Conservation (phyloP, 2,888 invertebrate species). For the Glyphotaelius pellucidus region DNA sequence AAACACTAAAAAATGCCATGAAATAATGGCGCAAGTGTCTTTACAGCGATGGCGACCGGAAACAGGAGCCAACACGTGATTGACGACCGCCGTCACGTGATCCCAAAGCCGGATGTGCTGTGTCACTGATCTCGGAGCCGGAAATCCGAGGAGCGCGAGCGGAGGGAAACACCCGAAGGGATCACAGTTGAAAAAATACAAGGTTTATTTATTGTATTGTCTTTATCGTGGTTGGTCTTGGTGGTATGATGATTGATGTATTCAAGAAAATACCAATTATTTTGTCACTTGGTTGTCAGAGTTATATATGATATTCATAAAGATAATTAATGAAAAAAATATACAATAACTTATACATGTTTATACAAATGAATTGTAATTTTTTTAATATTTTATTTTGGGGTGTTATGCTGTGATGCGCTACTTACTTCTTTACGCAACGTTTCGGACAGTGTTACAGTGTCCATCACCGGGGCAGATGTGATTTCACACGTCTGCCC, state of each 20-base stretch:
- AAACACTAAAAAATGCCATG: not conserved
- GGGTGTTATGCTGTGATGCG: too few relatives aligned
- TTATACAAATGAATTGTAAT: too few relatives aligned
- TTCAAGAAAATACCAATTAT: not conserved
- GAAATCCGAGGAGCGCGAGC: not conserved
- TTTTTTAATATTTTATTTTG: too few relatives aligned
- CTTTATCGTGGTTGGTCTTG: not conserved
- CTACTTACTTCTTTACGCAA: too few relatives aligned
- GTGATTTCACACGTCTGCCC: too few relatives aligned
- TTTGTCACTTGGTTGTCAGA: not conserved
- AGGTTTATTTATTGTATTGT: not conserved
- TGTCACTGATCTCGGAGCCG: constrained; percentile 33
- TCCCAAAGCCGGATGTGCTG: constrained; percentile 33
- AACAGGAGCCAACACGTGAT: constrained; percentile 39
- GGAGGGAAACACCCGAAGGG: constrained; percentile 2
- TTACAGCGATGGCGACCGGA: constrained; percentile 27
- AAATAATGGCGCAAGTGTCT: constrained; percentile 12
- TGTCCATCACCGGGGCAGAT: too few relatives aligned
- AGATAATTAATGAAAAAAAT: too few relatives aligned
- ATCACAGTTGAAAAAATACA: not conserved
- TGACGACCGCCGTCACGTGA: constrained; percentile 43
- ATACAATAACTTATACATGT: too few relatives aligned
- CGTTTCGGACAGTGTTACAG: too few relatives aligned
- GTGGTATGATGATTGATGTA: not conserved
- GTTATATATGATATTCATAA: too few relatives aligned